A percentile compares a stretch with the other conserved stretches of the same genome.
These are phyloP conservation scores for Hylaea fasciaria DNA, from an alignment of 2,888 invertebrate species.

Conservation along the genomic window DNA sequence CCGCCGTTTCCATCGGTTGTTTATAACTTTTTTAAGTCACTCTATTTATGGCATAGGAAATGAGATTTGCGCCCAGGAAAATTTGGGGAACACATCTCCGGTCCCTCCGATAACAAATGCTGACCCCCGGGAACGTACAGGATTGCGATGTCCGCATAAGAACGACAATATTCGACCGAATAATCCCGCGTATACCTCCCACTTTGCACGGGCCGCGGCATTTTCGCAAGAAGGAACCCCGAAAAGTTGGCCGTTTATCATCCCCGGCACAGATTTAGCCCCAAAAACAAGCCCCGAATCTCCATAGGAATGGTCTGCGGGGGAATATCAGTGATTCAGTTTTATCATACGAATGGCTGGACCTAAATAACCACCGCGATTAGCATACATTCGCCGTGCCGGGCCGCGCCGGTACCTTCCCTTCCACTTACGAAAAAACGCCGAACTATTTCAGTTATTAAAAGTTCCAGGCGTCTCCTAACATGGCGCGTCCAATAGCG, in stretches of 20 bases:
- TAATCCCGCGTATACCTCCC: conserved; percentile 53
- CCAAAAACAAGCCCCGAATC: conserved; percentile 80
- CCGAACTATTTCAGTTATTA: conserved; percentile 49
- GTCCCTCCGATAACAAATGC: conserved; percentile 42
- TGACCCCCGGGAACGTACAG: conserved; percentile 46
- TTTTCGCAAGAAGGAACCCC: conserved; percentile 62
- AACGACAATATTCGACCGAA: conserved; percentile 55
- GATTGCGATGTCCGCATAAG: conserved; percentile 50
- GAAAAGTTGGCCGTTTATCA: conserved; percentile 63
- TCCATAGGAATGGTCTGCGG: conserved; percentile 82
- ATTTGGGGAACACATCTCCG: conserved; percentile 20
- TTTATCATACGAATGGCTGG: conserved; percentile 83
- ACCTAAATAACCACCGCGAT: conserved; percentile 79
- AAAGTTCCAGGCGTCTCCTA: conserved; percentile 39
- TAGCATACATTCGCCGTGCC: conserved; percentile 76
- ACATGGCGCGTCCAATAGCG: conserved; percentile 60
- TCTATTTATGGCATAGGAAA: conserved; percentile 24
- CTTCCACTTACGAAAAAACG: conserved; percentile 59
- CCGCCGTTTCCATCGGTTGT: conserved; percentile 6
- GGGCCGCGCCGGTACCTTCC: conserved; percentile 65
- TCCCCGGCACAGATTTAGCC: conserved; percentile 77
- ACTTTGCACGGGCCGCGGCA: conserved; percentile 50
- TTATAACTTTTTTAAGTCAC: conserved; percentile 24
- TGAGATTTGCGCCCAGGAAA: conserved; percentile 27
- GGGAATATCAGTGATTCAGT: conserved; percentile 78